Evolutionary conservation across 1,140 invertebrate genomes (phyloP).

Genomic region (Euborellia annulipes): DNA sequence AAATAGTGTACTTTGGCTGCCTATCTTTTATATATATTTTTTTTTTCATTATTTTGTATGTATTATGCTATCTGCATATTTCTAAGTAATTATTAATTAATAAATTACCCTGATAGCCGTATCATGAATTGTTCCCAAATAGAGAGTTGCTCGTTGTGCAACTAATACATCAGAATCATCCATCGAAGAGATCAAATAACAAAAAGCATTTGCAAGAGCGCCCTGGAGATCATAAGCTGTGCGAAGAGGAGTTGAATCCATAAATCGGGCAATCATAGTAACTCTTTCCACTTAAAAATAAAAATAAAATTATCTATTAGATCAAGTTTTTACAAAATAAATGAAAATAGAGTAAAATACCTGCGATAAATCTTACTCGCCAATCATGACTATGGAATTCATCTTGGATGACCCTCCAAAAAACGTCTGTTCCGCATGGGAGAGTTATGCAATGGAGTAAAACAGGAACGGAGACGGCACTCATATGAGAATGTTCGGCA

Average conservation of each 20-base stretch:
- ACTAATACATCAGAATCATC: slow-evolving; percentile 92
- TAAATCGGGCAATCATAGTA: slow-evolving; percentile 78
- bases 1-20: too few relatives aligned
- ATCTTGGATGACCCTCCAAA: slow-evolving; percentile 86
- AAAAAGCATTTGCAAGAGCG: slow-evolving; percentile 91
- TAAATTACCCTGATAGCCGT: slow-evolving; percentile 50
- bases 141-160: slow-evolving; percentile 81
- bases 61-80: too few relatives aligned
- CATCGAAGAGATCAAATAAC: slow-evolving; percentile 87
- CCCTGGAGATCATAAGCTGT: slow-evolving; percentile 75
- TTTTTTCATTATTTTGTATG: slow-evolving; percentile 8
- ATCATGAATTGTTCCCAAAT: slow-evolving; percentile 87
- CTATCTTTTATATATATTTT: slow-evolving; percentile 11
- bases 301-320: slow-evolving; percentile 8
- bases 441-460: slow-evolving; percentile 89
- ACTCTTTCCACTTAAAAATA: slow-evolving; percentile 66
- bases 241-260: slow-evolving; percentile 74
- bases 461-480: slow-evolving; percentile 75
- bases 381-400: slow-evolving; percentile 85
- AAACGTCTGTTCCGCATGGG: slow-evolving; percentile 79
- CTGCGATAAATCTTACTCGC: slow-evolving; percentile 77
- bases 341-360: slow-evolving; percentile 24
- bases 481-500: slow-evolving; percentile 83
- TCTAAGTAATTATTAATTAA: background rate
- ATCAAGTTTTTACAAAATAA: background rate